A percentile compares a stretch with the other conserved stretches of the same genome.
phyloP scores from a whole-genome alignment of 1,140 invertebrate genomes.

The Bombyx mandarina region DNA sequence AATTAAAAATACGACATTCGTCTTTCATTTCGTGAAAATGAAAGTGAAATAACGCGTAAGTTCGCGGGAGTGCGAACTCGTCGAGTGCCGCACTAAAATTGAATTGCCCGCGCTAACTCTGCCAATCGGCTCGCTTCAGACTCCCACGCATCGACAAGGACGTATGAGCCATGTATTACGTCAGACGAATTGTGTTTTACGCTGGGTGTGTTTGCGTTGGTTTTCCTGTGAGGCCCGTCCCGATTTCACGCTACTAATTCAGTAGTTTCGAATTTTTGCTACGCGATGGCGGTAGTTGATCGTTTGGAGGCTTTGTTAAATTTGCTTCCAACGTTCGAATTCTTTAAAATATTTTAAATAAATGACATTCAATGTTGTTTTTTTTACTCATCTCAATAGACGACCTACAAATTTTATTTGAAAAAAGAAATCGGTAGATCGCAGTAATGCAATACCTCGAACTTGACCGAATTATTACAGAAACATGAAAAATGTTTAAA shows the following conservation, averaged over 20 bases:
- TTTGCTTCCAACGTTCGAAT: no score
- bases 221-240: background rate
- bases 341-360: no score
- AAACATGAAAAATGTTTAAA: background rate
- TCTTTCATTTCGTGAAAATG: conserved; percentile 51
- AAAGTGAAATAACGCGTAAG: conserved; percentile 49
- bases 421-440: no score
- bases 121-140: conserved; percentile 31
- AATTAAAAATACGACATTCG: conserved; percentile 18
- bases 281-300: no score
- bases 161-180: conserved; percentile 28
- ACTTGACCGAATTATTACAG: no score
- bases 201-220: conserved; percentile 10
- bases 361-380: no score
- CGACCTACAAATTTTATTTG: no score
- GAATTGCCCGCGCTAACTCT: conserved; percentile 42
- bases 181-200: conserved; percentile 33
- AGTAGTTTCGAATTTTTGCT: no score
- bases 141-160: conserved; percentile 44
- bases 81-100: conserved; percentile 38
- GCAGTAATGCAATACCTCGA: no score
- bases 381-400: no score
- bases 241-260: no score
- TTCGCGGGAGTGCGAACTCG: conserved; percentile 52
- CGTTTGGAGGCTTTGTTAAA: no score